A percentile compares a stretch with the other conserved stretches of the same genome.
These are phyloP conservation scores for Arctia plantaginis DNA, from an alignment of 2,888 invertebrate genomes.

Conservation along the genomic window DNA sequence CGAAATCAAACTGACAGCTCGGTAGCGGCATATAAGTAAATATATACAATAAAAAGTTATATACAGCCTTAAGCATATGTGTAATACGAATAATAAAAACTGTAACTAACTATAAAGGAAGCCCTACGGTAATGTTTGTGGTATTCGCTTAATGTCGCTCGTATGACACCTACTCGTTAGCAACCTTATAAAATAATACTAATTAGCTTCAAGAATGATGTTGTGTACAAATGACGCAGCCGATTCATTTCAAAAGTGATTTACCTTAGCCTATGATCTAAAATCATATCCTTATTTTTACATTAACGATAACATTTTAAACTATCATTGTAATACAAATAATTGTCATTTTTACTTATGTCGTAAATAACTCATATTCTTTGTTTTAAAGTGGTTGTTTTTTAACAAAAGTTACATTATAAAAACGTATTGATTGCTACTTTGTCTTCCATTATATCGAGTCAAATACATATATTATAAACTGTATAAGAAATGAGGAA, in stretches of 20 bases:
- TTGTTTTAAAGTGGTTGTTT: background rate
- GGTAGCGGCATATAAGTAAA: background rate
- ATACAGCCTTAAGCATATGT: background rate
- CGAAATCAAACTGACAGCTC: constrained; percentile 44
- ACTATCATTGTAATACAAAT: background rate
- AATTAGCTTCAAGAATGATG: too few relatives aligned
- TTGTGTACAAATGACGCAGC: too few relatives aligned
- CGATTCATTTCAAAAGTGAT: background rate
- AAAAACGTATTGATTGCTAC: background rate
- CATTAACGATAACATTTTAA: background rate
- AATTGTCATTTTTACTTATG: background rate
- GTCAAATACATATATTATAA: constrained; percentile 23
- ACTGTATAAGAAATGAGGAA: constrained; percentile 46
- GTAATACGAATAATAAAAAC: background rate
- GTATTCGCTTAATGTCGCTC: background rate
- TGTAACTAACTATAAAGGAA: background rate
- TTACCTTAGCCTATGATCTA: background rate
- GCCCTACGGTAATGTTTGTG: background rate
- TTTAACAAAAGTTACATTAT: background rate
- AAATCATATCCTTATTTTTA: background rate
- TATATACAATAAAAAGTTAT: background rate
- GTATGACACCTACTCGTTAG: background rate
- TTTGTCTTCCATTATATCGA: background rate
- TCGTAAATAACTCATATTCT: background rate
- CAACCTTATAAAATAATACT: background rate